Base-by-base conservation (phyloP, 2,113 vertebrate genomes). In the Lipophrys pholis region DNA sequence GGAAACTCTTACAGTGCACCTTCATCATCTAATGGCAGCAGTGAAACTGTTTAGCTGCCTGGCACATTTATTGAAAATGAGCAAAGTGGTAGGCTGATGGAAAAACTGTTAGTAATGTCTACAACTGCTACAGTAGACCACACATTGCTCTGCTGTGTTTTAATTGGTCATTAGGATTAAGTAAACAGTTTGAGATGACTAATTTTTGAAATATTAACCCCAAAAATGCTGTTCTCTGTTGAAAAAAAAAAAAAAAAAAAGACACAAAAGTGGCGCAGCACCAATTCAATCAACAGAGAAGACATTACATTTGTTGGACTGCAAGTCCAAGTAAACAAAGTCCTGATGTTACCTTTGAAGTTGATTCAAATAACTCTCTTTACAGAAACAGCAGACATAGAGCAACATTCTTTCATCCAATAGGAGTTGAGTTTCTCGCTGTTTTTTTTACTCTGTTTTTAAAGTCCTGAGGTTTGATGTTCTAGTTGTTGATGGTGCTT, bases 1-100 rank as follows among this genome's bases (percentile, higher is more conserved):
- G 89, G 87, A 89, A 90, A 91, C 66, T 89, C 80, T 92, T 88
- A 88, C 80, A 69, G 71, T 35, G 46, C 87, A 83, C 69, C 84
- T 79, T 81, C 75, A 89, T 90, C 85, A 81, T 86, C 77, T 77
- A 85, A 88, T 84, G 66, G 80, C 76, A 73, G 78, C 82, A 74
- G 76, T 61, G 69, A 79, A 89, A 77, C 69, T 51, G 77, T 82
- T 80, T 81, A 52, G 76, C 74, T 70, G 81, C 81, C 79, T 78
- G 86, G 88, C 82, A 80, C 70, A 56, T 71, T 76, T 68, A 83
- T 15, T 83, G 52, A 87, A 83, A 88, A 82, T 46, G 69, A 89
- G 78, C 43, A 73, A 82, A 90, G 81, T 65, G 56, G 70, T 39
- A 16, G 36, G 43, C 50, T 54, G 48, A 73, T 61, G 85, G 84